phyloP scores from a whole-genome alignment of 2,888 invertebrate species.

The Glaucopsyche alexis region DNA sequence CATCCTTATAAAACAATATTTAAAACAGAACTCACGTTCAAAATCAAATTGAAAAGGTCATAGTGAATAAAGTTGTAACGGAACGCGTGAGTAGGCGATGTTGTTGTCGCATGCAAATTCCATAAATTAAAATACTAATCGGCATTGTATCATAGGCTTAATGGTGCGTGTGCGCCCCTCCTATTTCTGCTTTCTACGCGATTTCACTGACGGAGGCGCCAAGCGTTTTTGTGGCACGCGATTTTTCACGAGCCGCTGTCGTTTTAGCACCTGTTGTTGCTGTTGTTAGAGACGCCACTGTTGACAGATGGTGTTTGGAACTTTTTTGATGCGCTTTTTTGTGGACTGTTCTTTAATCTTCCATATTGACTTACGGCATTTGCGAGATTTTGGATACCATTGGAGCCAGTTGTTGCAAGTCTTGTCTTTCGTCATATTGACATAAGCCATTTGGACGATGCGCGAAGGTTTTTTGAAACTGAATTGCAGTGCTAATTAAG shows the following conservation, averaged over 20 bases:
- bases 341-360: constrained; percentile 17
- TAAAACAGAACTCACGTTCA: too few species aligned
- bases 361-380: neutral
- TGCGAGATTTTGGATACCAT: neutral
- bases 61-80: neutral
- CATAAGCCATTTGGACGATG: neutral
- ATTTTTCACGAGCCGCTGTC: constrained; percentile 64
- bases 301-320: constrained; percentile 25
- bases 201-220: constrained; percentile 68
- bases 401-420: neutral
- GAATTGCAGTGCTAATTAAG: too few species aligned
- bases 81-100: constrained; percentile 5
- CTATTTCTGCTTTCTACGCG: constrained; percentile 79
- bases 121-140: constrained; percentile 27
- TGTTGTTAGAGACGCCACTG: constrained; percentile 14
- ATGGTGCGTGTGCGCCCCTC: constrained; percentile 63
- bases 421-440: constrained; percentile 15
- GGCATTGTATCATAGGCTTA: constrained; percentile 48
- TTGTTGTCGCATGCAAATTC: constrained; percentile 7
- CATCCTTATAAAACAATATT: too few species aligned
- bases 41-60: neutral
- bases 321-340: constrained; percentile 29
- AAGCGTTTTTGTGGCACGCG: constrained; percentile 54
- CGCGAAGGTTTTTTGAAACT: too few species aligned
- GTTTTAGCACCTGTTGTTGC: constrained; percentile 53